A percentile compares a stretch with the other conserved stretches of the same genome.
These are phyloP conservation scores for Euleptes europaea DNA, from an alignment of 2,113 vertebrate species.

Conservation along the genomic window DNA sequence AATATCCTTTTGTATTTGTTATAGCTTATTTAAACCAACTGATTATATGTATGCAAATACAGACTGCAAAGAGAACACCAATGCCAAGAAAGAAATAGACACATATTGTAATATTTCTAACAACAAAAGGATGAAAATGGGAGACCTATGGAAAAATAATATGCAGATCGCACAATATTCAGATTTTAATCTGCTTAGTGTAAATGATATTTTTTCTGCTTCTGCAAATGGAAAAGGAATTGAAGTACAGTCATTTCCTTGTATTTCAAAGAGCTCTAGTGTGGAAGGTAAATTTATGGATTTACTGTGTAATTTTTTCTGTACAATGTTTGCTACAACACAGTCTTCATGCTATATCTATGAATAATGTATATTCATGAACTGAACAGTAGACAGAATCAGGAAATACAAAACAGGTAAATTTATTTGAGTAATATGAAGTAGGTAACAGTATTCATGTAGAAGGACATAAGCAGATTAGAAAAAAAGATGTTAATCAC, in stretches of 20 bases:
- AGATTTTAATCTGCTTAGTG: conserved; percentile 64
- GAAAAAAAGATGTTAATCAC: conserved; percentile 32
- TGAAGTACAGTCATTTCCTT: conserved; percentile 76
- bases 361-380: conserved; percentile 22
- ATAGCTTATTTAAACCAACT: conserved; percentile 84
- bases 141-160: conserved; percentile 62
- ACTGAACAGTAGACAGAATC: conserved; percentile 8
- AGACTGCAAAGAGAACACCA: conserved; percentile 38
- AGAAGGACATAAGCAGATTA: not conserved
- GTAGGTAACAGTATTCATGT: not conserved
- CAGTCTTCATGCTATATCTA: conserved; percentile 12
- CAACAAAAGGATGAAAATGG: conserved; percentile 70
- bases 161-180: conserved; percentile 62
- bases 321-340: conserved; percentile 29
- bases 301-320: conserved; percentile 48
- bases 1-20: conserved; percentile 29
- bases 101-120: conserved; percentile 40
- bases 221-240: conserved; percentile 69
- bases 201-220: conserved; percentile 58
- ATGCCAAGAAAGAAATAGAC: conserved; percentile 51
- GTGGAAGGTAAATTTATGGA: conserved; percentile 79
- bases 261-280: conserved; percentile 74
- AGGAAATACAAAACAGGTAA: conserved; percentile 6
- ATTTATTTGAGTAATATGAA: conserved; percentile 3
- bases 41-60: conserved; percentile 56